Evolutionary conservation across 1,140 invertebrate genomes (phyloP), one percentile per base, ranked within the genome.

Genomic region (Caenorhabditis elegans): DNA sequence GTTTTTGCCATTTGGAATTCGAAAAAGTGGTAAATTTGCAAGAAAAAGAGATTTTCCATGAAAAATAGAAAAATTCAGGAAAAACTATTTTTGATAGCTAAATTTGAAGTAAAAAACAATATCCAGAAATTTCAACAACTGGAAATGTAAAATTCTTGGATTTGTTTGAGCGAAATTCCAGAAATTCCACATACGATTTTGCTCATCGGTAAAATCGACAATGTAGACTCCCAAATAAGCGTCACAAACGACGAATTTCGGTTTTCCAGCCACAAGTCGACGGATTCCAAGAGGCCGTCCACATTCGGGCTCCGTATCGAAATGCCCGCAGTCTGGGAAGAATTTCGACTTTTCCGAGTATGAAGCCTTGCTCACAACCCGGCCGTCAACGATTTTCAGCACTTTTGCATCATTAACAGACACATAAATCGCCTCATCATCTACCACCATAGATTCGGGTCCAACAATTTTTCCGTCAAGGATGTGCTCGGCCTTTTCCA

Each of bases 251-350:
- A 88, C 79, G 34, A 90, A 76, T 51, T 82, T 49, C 3, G 83
- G 55, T 70, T 70, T 70, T 2, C 60, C 60, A 3, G 65, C 13
- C 19, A 89, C 88, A 19, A 88, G 60, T 28, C 87, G 78, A 34
- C 87, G 79, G 26, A 88, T 88, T 24, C 87, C 87, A 4, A 90
- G 76, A 2, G 87, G 88, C 4, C 88, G 82, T 4, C 87, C 87
- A 55, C 87, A 88, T 43, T 76, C 17, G 1, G 76, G 84, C 36
- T 89, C 88, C 2, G 80, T 75, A 31, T 88, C 78, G 77, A 82
- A 88, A 31, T 75, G 80, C 8, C 78, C 87, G 70, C 53, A 84
- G 51, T 53, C 84, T 19, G 31, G 39, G 24, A 43, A 85, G 47
- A 49, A 80, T 13, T 82, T 78, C 6, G 31, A 82, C 26, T 60